Conservation (phyloP, 2,888 invertebrate species). For the Neria commutata region DNA sequence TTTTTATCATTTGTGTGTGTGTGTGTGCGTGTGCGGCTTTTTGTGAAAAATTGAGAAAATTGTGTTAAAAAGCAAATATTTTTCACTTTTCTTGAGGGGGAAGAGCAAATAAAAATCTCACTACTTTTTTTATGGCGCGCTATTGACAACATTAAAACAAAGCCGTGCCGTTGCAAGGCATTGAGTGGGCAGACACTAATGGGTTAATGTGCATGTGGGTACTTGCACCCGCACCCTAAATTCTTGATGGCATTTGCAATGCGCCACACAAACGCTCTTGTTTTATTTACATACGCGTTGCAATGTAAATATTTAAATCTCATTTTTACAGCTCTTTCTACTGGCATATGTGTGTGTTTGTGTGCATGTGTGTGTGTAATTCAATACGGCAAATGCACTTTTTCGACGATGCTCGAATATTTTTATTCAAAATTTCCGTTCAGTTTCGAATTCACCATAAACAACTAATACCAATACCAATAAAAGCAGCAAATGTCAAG, state of each 20-base stretch:
- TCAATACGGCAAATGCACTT: conserved; percentile 13
- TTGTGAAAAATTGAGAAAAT: not conserved
- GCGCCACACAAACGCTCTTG: not conserved
- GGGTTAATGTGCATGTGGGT: too few species aligned
- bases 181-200: too few species aligned
- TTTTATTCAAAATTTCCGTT: conserved; percentile 19
- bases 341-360: too few species aligned
- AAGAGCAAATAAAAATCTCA: not conserved
- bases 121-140: too few species aligned
- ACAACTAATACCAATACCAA: conserved; percentile 1
- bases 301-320: conserved; percentile 25
- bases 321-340: not conserved
- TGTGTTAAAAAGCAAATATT: not conserved
- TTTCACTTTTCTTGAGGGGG: not conserved
- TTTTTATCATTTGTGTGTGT: too few species aligned
- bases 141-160: not conserved
- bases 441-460: conserved; percentile 19
- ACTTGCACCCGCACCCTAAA: not conserved
- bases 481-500: conserved; percentile 11
- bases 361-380: conserved; percentile 5
- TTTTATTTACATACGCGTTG: not conserved
- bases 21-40: too few species aligned
- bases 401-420: too few species aligned
- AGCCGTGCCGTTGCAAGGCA: too few species aligned
- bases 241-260: not conserved